phyloP scores from a whole-genome alignment of 2,888 invertebrate species.

The Drosophila mercatorum region DNA sequence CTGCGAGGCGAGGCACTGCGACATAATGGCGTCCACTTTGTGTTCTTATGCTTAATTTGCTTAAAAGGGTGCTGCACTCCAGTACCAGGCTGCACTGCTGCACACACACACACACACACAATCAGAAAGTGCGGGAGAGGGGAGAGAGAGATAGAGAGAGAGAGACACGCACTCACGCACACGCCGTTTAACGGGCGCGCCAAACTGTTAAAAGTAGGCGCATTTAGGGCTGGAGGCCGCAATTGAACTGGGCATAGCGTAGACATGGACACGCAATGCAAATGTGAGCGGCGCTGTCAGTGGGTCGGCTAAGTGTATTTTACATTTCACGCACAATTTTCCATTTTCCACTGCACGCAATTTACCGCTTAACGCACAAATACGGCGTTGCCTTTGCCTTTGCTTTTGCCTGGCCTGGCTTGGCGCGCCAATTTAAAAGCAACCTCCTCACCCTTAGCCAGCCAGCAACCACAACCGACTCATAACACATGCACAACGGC shows the following conservation, averaged over 20 bases:
- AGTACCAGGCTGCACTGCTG: constrained; percentile 37
- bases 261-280: constrained; percentile 63
- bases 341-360: constrained; percentile 80
- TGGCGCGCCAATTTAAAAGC: constrained; percentile 23
- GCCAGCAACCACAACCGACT: constrained; percentile 30
- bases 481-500: constrained; percentile 73
- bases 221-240: constrained; percentile 5
- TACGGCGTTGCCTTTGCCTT: constrained; percentile 20
- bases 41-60: constrained; percentile 83
- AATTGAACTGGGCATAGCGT: constrained; percentile 38
- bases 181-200: constrained; percentile 35
- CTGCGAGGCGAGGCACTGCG: constrained; percentile 57
- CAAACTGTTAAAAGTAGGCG: constrained; percentile 57
- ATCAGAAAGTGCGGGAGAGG: not conserved
- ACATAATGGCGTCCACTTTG: constrained; percentile 82
- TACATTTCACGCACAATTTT: constrained; percentile 83
- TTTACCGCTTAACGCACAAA: constrained; percentile 68
- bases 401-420: constrained; percentile 2
- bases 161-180: constrained; percentile 11
- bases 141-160: not conserved
- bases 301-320: constrained; percentile 60
- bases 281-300: constrained; percentile 34
- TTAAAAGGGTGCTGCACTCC: constrained; percentile 74
- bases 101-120: constrained; percentile 15
- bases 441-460: not conserved